phyloP scores from a whole-genome alignment of 2,113 vertebrate genomes.

The Hemichromis elongatus region DNA sequence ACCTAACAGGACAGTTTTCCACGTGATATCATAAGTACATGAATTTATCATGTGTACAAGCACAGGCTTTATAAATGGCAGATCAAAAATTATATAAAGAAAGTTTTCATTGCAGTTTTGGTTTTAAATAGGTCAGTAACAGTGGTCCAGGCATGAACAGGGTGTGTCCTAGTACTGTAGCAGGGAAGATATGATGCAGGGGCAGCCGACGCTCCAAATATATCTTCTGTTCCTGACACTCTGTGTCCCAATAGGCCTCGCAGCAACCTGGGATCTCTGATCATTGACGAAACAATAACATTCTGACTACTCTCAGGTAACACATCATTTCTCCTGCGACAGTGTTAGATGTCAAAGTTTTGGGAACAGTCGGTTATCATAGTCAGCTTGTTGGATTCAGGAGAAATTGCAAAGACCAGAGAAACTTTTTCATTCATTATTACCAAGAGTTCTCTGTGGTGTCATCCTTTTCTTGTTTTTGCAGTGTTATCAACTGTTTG shows the following conservation, averaged over 20 bases:
- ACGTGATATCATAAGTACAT: conserved; percentile 12
- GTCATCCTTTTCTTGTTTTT: neutral
- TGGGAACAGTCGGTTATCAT: neutral
- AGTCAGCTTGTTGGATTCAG: neutral
- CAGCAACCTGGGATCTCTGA: neutral
- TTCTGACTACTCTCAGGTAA: neutral
- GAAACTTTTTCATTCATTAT: neutral
- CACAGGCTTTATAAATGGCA: neutral
- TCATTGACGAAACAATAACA: neutral
- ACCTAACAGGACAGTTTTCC: conserved; percentile 7
- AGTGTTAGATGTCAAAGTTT: neutral
- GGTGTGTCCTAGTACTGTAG: neutral
- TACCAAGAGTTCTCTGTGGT: neutral
- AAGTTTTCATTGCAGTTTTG: neutral
- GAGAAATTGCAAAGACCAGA: neutral
- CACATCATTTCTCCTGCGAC: neutral
- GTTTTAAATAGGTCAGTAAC: neutral
- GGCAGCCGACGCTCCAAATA: neutral
- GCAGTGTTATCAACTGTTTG: neutral
- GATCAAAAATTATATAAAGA: neutral
- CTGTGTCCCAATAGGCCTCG: neutral
- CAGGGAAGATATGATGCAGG: neutral
- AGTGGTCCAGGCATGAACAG: neutral
- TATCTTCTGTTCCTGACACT: neutral
- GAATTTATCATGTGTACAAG: conserved; percentile 8